Conservation (phyloP, 2,797 vertebrate species). For the Carcharodon carcharias region DNA sequence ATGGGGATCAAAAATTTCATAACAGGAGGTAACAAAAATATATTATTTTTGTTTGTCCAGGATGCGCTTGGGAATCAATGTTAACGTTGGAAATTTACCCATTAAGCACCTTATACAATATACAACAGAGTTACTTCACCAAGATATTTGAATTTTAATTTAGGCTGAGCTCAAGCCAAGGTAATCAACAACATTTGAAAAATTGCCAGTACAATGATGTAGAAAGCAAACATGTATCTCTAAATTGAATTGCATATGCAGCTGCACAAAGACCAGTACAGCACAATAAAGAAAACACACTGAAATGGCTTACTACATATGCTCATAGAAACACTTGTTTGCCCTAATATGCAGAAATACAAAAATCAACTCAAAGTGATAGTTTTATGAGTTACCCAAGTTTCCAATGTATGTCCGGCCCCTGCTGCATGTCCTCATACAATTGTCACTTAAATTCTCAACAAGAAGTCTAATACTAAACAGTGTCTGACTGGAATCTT, state of each 20-base stretch:
- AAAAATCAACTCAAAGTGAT: background rate
- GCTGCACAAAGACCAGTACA: background rate
- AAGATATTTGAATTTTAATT: background rate
- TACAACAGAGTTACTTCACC: background rate
- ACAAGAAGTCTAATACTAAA: too few species aligned
- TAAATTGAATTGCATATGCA: background rate
- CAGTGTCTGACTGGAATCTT: too few species aligned
- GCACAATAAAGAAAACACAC: background rate
- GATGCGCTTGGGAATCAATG: background rate
- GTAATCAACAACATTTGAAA: background rate
- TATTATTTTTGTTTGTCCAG: background rate
- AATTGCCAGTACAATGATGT: background rate
- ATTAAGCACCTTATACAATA: background rate
- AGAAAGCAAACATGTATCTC: background rate
- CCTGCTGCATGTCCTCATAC: too few species aligned
- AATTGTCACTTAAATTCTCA: too few species aligned
- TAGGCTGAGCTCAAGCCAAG: background rate
- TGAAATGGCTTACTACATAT: background rate
- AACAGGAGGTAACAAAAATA: background rate
- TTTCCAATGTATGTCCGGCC: too few species aligned
- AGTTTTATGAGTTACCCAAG: too few species aligned
- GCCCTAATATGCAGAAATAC: background rate
- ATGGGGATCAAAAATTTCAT: background rate
- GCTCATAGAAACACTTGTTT: background rate
- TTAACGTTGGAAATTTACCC: background rate